Percentiles rank a stretch among this genome's conserved stretches.
phyloP scores from a whole-genome alignment of 2,888 invertebrate species.

The Rutpela maculata region DNA sequence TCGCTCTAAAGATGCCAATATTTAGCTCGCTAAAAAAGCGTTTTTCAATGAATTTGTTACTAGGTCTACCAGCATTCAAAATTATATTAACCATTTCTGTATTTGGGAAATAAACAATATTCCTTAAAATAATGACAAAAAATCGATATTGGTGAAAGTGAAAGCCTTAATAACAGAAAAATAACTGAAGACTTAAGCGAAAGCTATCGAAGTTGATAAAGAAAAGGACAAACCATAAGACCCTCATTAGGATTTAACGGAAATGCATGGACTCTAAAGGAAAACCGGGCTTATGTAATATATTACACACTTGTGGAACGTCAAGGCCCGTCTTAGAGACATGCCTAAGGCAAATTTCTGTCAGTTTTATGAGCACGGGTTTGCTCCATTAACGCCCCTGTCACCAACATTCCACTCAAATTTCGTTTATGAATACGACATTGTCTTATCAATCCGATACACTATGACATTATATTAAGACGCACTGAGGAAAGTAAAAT shows the following conservation, averaged over 20 bases:
- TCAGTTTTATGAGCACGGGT: background rate
- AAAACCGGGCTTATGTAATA: background rate
- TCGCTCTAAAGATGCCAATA: no score
- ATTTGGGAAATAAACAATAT: no score
- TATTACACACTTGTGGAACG: background rate
- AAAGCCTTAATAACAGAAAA: background rate
- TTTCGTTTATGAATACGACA: background rate
- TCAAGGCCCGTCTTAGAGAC: background rate
- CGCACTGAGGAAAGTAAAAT: no score
- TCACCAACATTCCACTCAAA: background rate
- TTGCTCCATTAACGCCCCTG: background rate
- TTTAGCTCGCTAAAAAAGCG: no score
- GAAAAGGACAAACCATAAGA: background rate
- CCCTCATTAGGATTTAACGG: background rate
- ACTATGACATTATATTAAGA: no score
- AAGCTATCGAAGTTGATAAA: background rate
- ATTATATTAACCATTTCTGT: no score
- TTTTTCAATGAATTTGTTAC: no score
- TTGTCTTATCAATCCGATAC: no score
- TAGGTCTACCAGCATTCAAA: no score
- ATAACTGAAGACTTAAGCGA: background rate
- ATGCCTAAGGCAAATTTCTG: no score
- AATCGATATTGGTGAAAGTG: background rate
- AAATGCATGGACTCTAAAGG: background rate
- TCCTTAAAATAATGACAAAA: no score